phyloP scores from a whole-genome alignment of 2,113 vertebrate species.

The Hippocampus zosterae region DNA sequence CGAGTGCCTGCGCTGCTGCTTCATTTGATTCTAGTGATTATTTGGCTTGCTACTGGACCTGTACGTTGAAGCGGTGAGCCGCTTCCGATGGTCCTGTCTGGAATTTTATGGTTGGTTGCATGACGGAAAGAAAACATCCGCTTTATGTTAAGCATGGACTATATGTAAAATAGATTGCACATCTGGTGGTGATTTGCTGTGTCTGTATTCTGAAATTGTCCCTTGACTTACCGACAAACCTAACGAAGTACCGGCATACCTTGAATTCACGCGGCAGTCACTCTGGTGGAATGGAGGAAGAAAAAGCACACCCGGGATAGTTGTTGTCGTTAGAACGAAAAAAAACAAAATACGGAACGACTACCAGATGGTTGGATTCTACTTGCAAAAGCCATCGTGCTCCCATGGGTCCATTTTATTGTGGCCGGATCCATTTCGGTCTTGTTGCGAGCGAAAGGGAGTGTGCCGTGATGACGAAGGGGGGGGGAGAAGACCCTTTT shows the following conservation, averaged over 20 bases:
- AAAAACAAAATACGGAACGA: no score
- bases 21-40: background rate
- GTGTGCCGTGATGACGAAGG: constrained; percentile 12
- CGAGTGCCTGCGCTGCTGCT: background rate
- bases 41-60: background rate
- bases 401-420: no score
- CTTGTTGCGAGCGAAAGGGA: constrained; percentile 8
- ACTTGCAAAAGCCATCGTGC: no score
- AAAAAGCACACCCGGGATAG: background rate
- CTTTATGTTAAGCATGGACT: background rate
- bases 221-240: background rate
- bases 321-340: background rate
- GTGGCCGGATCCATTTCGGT: no score
- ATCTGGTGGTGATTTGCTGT: background rate
- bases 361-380: no score
- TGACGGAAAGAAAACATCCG: background rate
- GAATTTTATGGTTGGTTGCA: background rate
- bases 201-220: background rate
- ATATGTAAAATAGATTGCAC: no score
- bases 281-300: background rate
- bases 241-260: background rate
- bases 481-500: constrained; percentile 25
- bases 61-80: background rate
- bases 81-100: background rate
- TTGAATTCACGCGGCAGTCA: background rate